These are phyloP conservation scores for Camelus dromedarius DNA, from an alignment of 2,113 vertebrate genomes.

Conservation along the genomic window DNA sequence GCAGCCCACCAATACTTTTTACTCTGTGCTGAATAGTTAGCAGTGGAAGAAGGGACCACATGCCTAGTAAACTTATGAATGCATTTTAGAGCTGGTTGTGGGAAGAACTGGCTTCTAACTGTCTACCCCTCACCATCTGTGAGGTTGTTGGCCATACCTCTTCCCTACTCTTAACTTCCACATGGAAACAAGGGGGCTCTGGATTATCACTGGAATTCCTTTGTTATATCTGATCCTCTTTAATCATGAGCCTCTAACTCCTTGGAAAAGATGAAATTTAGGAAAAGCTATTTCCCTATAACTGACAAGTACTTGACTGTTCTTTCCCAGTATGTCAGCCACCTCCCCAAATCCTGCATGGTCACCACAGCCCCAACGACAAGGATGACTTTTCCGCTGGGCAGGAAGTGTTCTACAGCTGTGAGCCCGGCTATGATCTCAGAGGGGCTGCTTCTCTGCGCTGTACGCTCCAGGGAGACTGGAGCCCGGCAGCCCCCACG, in stretches of 20 bases:
- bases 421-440: neutral
- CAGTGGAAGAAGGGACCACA: too few relatives aligned
- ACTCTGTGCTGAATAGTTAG: too few relatives aligned
- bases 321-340: conserved; percentile 60
- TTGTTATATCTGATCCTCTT: too few relatives aligned
- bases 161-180: too few relatives aligned
- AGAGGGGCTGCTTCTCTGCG: neutral
- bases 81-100: too few relatives aligned
- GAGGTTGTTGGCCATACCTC: too few relatives aligned
- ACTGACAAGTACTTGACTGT: neutral
- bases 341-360: neutral
- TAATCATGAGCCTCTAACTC: too few relatives aligned
- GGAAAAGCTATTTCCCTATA: neutral
- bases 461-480: conserved; percentile 37
- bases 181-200: too few relatives aligned
- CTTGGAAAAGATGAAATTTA: neutral
- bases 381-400: neutral
- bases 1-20: too few relatives aligned
- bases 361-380: neutral
- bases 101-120: too few relatives aligned
- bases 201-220: neutral
- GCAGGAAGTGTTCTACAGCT: conserved; percentile 26
- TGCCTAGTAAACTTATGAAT: too few relatives aligned
- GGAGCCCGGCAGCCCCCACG: neutral
- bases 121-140: too few relatives aligned